Evolutionary conservation across 2,797 vertebrate species (phyloP), one percentile per base, ranked within the genome.

Genomic region (Aythya fuligula): DNA sequence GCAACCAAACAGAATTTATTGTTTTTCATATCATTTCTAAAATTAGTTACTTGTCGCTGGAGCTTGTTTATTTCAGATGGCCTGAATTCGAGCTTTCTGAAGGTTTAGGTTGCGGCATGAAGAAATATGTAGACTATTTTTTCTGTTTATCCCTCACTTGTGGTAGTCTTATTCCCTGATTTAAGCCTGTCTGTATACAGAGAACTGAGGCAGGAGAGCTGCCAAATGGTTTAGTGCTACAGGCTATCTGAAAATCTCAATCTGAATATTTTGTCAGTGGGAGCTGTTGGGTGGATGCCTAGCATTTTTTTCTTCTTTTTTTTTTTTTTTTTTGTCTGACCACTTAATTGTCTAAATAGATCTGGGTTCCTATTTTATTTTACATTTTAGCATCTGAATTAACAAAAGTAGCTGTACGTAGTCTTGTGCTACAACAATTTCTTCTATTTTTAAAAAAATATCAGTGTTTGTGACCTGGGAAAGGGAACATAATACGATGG

Each of bases 191-290:
- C 82, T 76, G 64, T 51, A 39, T 30, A 72, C 19, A 78, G 79
- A 95, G 78, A 71, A 39, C 75, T 80, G 85, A 89, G 49, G 65
- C 79, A 91, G 54, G 54, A 85, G 75, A 83, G 79, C 82, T 96
- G 91, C 93, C 92, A 94, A 90, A 36, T 75, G 27, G 30, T 87
- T 95, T 58, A 82, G 65, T 75, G 79, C 91, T 90, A 87, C 65
- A 92, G 85, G 87, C 89, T 87, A 89, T 97, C 87, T 94, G 73
- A 91, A 90, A 76, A 93, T 95, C 89, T 97, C 89, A 22, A 58
- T 95, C 89, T 92, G 91, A 91, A 64, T 93, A 82, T 94, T 94
- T 93, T 90, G 89, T 93, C 89, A 91, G 94, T 91, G 77, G 87
- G 66, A 97, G 85, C 85, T 86, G 16, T 86, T 94, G 91, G 56